Conservation (phyloP, 2,888 invertebrate genomes). For the Yponomeuta evonymella region DNA sequence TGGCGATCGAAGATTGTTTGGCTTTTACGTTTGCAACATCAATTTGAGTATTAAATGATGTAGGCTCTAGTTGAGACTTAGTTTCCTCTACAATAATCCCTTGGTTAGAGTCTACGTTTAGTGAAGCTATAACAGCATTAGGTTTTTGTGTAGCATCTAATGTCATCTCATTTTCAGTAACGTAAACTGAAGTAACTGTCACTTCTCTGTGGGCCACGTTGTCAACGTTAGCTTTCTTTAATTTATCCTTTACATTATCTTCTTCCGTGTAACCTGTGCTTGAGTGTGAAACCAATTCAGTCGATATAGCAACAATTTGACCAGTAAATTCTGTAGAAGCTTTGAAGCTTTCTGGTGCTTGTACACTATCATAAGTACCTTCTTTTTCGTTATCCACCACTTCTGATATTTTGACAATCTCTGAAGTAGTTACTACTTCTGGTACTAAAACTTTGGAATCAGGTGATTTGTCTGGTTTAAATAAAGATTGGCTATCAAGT, state of each 20-base stretch:
- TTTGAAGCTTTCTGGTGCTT: slow-evolving; percentile 35
- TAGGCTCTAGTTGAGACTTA: slow-evolving; percentile 59
- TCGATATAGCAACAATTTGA: slow-evolving; percentile 68
- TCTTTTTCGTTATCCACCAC: slow-evolving; percentile 58
- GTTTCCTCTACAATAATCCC: slow-evolving; percentile 73
- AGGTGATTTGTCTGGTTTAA: slow-evolving; percentile 37
- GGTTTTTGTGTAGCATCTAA: slow-evolving; percentile 31
- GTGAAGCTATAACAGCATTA: slow-evolving; percentile 33
- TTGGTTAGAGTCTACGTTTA: slow-evolving; percentile 50
- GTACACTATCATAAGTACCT: slow-evolving; percentile 32
- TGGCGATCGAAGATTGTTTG: slow-evolving; percentile 55
- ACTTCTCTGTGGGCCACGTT: slow-evolving; percentile 74
- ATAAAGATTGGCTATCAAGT: slow-evolving; percentile 58
- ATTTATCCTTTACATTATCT: slow-evolving; percentile 24
- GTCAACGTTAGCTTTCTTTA: slow-evolving; percentile 65
- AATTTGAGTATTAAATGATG: slow-evolving; percentile 37
- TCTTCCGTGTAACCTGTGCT: slow-evolving; percentile 43
- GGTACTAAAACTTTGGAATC: slow-evolving; percentile 44
- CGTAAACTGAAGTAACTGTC: slow-evolving; percentile 67
- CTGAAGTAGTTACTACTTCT: slow-evolving; percentile 40
- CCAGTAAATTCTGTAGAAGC: slow-evolving; percentile 63
- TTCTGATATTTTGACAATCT: slow-evolving; percentile 50
- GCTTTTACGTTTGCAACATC: slow-evolving; percentile 45
- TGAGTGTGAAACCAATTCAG: slow-evolving; percentile 62
- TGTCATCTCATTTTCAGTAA: slow-evolving; percentile 74